phyloP scores from a whole-genome alignment of 2,797 vertebrate genomes.

The Microctenopoma stevenorrisi region DNA sequence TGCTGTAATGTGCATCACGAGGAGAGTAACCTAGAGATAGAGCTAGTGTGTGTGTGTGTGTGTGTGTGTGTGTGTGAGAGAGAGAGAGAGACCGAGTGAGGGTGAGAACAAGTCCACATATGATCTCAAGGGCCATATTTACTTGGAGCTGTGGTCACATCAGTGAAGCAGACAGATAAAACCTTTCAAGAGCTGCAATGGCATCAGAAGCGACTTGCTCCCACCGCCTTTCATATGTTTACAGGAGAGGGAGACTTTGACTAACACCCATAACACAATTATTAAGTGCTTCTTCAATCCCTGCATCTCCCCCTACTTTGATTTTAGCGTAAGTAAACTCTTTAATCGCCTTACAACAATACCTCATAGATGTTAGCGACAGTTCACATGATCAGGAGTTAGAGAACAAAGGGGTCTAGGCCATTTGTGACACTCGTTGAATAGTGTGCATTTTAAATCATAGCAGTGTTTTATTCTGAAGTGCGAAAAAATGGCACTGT shows the following conservation, averaged over 20 bases:
- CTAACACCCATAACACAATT: conserved; percentile 16
- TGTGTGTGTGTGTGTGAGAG: conserved; percentile 8
- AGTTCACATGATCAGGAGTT: conserved; percentile 1
- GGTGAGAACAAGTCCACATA: conserved; percentile 26
- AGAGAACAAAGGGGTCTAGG: background rate
- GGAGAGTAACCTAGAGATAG: conserved; percentile 48
- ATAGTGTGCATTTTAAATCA: conserved; percentile 5
- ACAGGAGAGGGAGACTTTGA: conserved; percentile 19
- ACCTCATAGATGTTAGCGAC: conserved; percentile 23
- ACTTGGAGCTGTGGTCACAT: conserved; percentile 16
- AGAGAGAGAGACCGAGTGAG: background rate
- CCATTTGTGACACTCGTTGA: background rate
- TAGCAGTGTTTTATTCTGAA: conserved; percentile 20
- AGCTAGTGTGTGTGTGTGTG: conserved; percentile 11
- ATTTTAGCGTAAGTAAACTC: background rate
- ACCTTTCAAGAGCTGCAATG: conserved; percentile 30
- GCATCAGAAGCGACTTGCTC: conserved; percentile 18
- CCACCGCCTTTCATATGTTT: conserved; percentile 10
- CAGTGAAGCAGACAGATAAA: conserved; percentile 25
- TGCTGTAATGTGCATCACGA: conserved; percentile 77
- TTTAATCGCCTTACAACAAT: conserved; percentile 4
- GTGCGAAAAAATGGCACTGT: conserved; percentile 6
- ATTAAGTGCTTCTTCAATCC: conserved; percentile 3
- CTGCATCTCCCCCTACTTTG: background rate
- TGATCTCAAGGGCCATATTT: conserved; percentile 23